Conservation (phyloP, 2,113 vertebrate genomes). For the Grus americana region DNA sequence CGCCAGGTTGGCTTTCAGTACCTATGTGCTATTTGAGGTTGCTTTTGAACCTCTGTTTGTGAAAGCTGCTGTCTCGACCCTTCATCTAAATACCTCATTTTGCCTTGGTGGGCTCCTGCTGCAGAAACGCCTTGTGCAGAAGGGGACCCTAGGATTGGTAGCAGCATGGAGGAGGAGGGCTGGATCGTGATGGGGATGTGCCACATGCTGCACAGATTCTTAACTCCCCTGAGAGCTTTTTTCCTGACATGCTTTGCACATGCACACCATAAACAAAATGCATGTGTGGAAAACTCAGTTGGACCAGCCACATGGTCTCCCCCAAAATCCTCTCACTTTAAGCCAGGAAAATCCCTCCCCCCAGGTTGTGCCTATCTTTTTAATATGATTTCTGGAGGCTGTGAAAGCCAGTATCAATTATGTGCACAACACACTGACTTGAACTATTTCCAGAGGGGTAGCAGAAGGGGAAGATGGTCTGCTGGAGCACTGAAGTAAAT, state of each 20-base stretch:
- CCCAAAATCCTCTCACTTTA: neutral
- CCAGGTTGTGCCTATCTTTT: neutral
- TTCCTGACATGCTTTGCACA: neutral
- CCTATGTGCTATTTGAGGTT: neutral
- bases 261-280: neutral
- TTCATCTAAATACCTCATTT: neutral
- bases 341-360: neutral
- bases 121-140: neutral
- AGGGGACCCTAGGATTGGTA: neutral
- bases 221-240: neutral
- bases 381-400: neutral
- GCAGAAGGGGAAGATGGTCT: neutral
- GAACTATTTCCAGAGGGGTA: conserved; percentile 20
- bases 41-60: neutral
- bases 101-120: neutral
- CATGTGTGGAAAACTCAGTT: neutral
- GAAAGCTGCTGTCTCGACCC: neutral
- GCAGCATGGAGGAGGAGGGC: neutral
- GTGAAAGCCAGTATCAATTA: neutral
- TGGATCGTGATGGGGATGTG: neutral
- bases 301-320: neutral
- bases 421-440: neutral
- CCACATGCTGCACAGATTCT: neutral
- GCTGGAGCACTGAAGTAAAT: neutral
- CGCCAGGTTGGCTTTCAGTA: neutral